Conservation (phyloP, 2,797 vertebrate genomes). For the Eupleurogrammus muticus region DNA sequence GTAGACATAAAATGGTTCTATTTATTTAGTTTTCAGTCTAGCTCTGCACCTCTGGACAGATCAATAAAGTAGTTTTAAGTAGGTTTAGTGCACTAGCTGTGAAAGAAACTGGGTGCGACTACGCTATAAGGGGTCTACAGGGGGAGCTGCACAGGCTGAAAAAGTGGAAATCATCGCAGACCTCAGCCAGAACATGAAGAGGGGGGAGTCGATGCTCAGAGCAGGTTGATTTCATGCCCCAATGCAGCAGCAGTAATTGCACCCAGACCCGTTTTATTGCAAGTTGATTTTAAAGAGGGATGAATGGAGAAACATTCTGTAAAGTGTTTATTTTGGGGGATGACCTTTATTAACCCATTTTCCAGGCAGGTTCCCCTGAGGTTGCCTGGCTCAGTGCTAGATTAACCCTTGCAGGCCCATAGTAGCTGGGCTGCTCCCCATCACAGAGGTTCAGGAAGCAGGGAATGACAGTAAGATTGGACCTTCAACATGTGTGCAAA, state of each 20-base stretch:
- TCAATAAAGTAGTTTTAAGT: constrained; percentile 80
- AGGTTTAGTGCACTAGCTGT: constrained; percentile 59
- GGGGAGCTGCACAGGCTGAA: constrained; percentile 55
- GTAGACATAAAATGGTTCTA: constrained; percentile 73
- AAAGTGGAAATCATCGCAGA: constrained; percentile 80
- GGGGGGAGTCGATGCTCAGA: constrained; percentile 83
- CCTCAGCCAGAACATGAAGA: constrained; percentile 89
- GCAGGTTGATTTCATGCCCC: constrained; percentile 97
- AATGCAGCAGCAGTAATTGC: constrained; percentile 95
- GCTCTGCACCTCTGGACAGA: constrained; percentile 79
- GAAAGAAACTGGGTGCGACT: constrained; percentile 62
- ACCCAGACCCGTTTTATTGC: constrained; percentile 96
- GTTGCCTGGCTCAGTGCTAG: constrained; percentile 84
- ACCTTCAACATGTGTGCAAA: constrained; percentile 81
- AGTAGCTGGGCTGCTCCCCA: constrained; percentile 85
- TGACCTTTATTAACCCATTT: constrained; percentile 99
- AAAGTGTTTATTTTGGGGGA: constrained; percentile 98
- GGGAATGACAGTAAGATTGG: constrained; percentile 90
- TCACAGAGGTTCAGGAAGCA: constrained; percentile 85
- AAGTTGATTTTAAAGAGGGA: constrained; percentile 96
- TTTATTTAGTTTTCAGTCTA: constrained; percentile 79
- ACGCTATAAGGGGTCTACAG: constrained; percentile 57
- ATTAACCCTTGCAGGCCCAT: constrained; percentile 88
- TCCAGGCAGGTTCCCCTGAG: constrained; percentile 91
- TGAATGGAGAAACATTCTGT: constrained; percentile 95